Base-by-base conservation (phyloP, 2,113 vertebrate genomes). In the Numida meleagris region DNA sequence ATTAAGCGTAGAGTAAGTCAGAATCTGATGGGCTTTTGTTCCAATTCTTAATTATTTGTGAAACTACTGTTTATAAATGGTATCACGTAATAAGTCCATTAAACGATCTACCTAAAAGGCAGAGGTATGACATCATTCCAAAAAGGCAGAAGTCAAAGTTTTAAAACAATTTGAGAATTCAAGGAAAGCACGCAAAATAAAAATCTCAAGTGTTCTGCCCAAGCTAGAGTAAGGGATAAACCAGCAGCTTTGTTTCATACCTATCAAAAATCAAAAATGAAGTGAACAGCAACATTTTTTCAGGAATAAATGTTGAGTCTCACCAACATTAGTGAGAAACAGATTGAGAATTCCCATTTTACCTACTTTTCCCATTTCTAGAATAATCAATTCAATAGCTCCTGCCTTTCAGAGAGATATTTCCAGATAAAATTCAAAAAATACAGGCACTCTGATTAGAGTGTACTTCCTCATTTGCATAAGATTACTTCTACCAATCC, bases 1-100 rank as follows among this genome's bases (percentile, higher is more conserved):
- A 89, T 79, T 95, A 83, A 68, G 51, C 61, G 55, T 82, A 95
- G 80, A 85, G 94, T 80, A 93, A 90, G 77, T 88, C 86, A 81
- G 65, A 86, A 43, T 53, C 73, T 88, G 38, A 88, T 58, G 55
- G 75, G 86, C 86, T 92, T 96, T 90, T 94, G 81, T 89, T 92
- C 67, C 72, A 65, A 36, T 51, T 92, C 33, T 79, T 93, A 82
- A 95, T 90, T 85, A 92, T 94, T 82, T 88, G 71, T 91, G 85
- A 90, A 96, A 94, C 61, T 36, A 70, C 73, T 34, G 6, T 45
- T 91, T 70, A 78, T n/a, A 90, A 95, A 73, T 14, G 23, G 36
- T 84, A 65, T 65, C 61, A 70, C 43, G 61, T 25, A 92, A 10
- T 43, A 89, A 70, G 21, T 65, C n/a, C 31, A 84, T 68, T 65